Evolutionary conservation across 1,140 invertebrate species (phyloP).

Genomic region (Trachelipus rathkii): DNA sequence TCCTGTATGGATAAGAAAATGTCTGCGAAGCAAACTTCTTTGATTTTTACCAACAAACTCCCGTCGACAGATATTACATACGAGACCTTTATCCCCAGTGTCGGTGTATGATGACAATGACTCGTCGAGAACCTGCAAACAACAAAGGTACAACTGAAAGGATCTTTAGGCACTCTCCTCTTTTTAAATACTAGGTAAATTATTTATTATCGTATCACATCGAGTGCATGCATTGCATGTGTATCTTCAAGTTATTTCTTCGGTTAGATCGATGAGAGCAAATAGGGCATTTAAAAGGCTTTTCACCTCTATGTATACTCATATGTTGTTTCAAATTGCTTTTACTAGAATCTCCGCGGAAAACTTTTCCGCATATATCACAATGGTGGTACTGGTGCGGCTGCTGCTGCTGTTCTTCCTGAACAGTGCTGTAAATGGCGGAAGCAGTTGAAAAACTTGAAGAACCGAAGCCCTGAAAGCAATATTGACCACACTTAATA

Average conservation of each 20-base stretch:
- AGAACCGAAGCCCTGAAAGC: neutral
- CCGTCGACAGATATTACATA: constrained; percentile 82
- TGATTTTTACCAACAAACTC: constrained; percentile 58
- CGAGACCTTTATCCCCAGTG: constrained; percentile 73
- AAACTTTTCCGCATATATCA: constrained; percentile 52
- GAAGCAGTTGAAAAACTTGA: neutral
- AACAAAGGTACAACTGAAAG: neutral
- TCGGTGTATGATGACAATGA: constrained; percentile 55
- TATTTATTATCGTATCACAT: too few relatives aligned
- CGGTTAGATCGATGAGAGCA: constrained; percentile 58
- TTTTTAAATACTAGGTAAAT: neutral
- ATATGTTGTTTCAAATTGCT: constrained; percentile 66
- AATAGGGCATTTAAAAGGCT: constrained; percentile 77
- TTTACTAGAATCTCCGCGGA: constrained; percentile 56
- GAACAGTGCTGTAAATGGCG: too few relatives aligned
- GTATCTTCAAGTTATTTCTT: constrained; percentile 65
- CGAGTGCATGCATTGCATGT: constrained; percentile 53
- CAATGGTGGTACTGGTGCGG: constrained; percentile 35
- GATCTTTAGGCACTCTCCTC: constrained; percentile 27
- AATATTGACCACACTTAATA: constrained; percentile 9
- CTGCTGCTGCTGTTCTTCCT: too few relatives aligned
- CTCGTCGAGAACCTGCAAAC: neutral
- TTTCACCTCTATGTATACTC: constrained; percentile 78
- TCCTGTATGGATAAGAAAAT: constrained; percentile 30
- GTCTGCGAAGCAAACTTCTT: constrained; percentile 75